These are phyloP conservation scores for Erythrocercus mccallii DNA, from an alignment of 2,113 vertebrate genomes.

Conservation along the genomic window DNA sequence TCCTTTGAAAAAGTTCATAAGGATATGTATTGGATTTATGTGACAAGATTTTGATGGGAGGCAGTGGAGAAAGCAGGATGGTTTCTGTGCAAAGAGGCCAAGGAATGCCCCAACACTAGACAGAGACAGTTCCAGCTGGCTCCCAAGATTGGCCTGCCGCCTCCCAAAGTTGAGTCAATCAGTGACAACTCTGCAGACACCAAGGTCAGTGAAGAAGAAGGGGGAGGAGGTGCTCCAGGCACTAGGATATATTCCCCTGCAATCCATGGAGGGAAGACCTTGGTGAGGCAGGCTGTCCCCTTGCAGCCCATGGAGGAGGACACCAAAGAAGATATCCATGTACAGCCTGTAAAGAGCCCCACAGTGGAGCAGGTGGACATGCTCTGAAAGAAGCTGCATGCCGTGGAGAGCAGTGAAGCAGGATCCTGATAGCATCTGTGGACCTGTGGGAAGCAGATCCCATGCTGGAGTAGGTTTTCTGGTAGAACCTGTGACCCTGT, in stretches of 20 bases:
- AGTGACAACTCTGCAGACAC: rapidly evolving
- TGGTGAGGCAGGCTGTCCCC: rapidly evolving
- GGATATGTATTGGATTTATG: not conserved
- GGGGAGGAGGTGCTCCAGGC: not conserved
- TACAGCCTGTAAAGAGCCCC: not conserved
- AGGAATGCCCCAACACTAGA: not conserved
- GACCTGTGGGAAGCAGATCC: not conserved
- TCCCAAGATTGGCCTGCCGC: not conserved
- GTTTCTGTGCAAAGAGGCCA: not conserved
- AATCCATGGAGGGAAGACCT: not conserved
- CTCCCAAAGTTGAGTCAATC: not conserved
- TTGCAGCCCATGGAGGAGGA: not conserved
- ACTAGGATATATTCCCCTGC: not conserved
- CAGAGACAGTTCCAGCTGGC: not conserved
- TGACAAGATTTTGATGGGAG: not conserved
- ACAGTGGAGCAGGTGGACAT: rapidly evolving
- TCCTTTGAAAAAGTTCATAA: not conserved
- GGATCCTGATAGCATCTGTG: not conserved
- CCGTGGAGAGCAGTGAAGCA: not conserved
- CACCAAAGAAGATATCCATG: not conserved
- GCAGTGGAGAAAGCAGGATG: not conserved
- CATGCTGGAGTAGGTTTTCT: not conserved
- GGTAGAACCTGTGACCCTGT: not conserved
- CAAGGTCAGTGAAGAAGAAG: not conserved
- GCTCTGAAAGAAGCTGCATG: not conserved